Base-by-base conservation (phyloP, 2,888 invertebrate species). In the Eilema caniola region DNA sequence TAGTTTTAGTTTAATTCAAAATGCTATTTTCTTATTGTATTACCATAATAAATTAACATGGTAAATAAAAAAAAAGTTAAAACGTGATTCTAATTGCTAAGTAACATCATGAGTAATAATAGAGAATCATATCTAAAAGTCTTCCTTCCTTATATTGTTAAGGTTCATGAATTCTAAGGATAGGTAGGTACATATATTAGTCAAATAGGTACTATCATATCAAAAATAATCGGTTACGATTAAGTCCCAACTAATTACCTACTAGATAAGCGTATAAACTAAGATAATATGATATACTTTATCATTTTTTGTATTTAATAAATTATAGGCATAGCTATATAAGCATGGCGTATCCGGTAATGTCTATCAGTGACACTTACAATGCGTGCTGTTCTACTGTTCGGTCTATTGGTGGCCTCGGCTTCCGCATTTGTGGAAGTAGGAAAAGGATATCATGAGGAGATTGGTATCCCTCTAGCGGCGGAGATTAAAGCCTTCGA, bases 391-490 rank as follows among this genome's bases (percentile, higher is more conserved):
- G 20, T 73, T 16, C 24, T 70, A 25, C 20, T 79, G 8, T 62
- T 78, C 31, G 70, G 76, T 28, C 33, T 78, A 8, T 24, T 82
- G 33, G 25, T 78, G 53, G 72, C 72, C 24, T 74, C 72, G 2
- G 81, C 62, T n/a, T 75, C 73, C 0, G 72, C 75, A 0, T 74
- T 67, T 1, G 72, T 72, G 28, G 74, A 73, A 41, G 71, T 79
- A 1, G 37, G 71, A 25, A 70, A 56, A 14, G 79, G 85, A 14
- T 93, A 93, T 77, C 92, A 92, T 61, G 74, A 83, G 24, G 75
- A 81, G 11, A 79, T 91, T 4, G 93, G 92, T 16, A 90, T 93
- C 59, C 92, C 92, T 8, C 72, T 82, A 12, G 92, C 91, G 0
- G 78, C 78, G 61, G 85, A 84, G 78, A 88, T 93, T 69, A 90